Conservation (phyloP, 2,113 vertebrate genomes). For the Hippocampus comes region DNA sequence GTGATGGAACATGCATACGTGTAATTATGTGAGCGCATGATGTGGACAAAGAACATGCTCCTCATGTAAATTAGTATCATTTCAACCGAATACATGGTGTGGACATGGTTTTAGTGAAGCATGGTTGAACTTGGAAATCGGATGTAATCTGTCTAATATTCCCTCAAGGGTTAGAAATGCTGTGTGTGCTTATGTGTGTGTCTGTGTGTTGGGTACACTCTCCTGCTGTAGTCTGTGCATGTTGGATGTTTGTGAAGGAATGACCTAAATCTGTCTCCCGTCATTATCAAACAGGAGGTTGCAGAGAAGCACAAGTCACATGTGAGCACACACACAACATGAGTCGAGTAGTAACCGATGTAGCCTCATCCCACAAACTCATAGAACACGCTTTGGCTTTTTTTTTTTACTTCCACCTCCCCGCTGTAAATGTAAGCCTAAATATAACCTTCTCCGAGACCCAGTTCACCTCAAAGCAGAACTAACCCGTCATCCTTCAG, state of each 20-base stretch:
- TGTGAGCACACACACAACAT: constrained; percentile 20
- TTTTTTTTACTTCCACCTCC: background rate
- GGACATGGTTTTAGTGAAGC: background rate
- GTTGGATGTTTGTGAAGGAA: constrained; percentile 59
- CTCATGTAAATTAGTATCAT: background rate
- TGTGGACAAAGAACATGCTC: background rate
- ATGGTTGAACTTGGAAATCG: constrained; percentile 7
- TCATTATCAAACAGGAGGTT: constrained; percentile 66
- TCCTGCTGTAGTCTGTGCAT: constrained; percentile 37
- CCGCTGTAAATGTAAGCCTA: background rate
- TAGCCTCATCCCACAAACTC: background rate
- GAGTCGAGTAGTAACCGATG: constrained; percentile 11
- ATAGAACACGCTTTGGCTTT: background rate
- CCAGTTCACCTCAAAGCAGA: background rate
- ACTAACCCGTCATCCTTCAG: background rate
- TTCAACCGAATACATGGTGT: background rate
- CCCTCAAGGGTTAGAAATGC: background rate
- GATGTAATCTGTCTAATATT: constrained; percentile 10
- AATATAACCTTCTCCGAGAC: background rate
- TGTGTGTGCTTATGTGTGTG: background rate
- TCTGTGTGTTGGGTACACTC: background rate
- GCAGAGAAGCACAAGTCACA: constrained; percentile 40
- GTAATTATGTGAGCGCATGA: background rate
- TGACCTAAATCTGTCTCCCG: constrained; percentile 71
- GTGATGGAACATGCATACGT: background rate